These are phyloP conservation scores for Lota lota DNA, from an alignment of 2,113 vertebrate genomes.

Conservation along the genomic window DNA sequence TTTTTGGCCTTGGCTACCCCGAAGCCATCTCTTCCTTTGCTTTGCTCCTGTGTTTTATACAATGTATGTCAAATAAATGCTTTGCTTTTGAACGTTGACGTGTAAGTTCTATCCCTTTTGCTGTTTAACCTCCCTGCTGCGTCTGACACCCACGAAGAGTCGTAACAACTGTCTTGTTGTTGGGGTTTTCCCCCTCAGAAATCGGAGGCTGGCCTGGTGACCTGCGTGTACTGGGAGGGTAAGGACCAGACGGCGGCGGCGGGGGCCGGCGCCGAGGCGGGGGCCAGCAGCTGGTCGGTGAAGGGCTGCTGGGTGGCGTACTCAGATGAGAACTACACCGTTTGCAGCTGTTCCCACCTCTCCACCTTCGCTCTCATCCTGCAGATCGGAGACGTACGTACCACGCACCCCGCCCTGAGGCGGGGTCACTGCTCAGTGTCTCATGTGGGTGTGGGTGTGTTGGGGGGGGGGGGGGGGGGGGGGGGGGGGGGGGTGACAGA, in stretches of 20 bases:
- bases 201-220: slow-evolving; percentile 35
- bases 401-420: too few species aligned
- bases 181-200: slow-evolving; percentile 12
- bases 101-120: too few species aligned
- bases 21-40: too few species aligned
- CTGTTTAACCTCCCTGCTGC: too few species aligned
- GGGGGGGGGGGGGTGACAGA: too few species aligned
- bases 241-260: neutral
- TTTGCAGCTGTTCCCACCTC: slow-evolving; percentile 71
- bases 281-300: slow-evolving; percentile 56
- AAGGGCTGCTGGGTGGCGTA: slow-evolving; percentile 56
- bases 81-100: too few species aligned
- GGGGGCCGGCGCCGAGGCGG: neutral
- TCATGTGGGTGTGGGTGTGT: slow-evolving; percentile 14
- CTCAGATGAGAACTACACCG: slow-evolving; percentile 47
- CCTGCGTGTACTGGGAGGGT: slow-evolving; percentile 73
- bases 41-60: too few species aligned
- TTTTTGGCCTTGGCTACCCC: too few species aligned
- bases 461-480: too few species aligned
- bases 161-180: neutral
- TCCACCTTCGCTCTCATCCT: slow-evolving; percentile 78
- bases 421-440: too few species aligned
- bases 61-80: too few species aligned
- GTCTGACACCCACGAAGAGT: too few species aligned
- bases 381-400: slow-evolving; percentile 61